These are phyloP conservation scores for Oxyura jamaicensis DNA, from an alignment of 2,113 vertebrate genomes.

Conservation along the genomic window DNA sequence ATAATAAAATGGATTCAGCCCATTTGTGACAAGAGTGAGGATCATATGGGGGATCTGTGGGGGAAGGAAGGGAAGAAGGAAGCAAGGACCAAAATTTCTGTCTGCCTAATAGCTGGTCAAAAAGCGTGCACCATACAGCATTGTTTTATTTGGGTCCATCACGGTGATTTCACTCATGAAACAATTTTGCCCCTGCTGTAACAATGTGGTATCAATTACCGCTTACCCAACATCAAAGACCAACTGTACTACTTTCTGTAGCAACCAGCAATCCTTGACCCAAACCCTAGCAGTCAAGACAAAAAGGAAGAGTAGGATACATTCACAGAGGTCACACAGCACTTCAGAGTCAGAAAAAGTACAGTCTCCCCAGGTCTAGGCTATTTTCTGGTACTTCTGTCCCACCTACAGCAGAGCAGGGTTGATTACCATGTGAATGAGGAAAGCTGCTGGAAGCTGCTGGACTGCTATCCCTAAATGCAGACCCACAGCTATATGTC, in stretches of 20 bases:
- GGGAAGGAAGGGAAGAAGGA: not conserved
- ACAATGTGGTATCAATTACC: too few relatives aligned
- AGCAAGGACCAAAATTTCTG: not conserved
- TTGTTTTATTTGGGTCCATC: not conserved
- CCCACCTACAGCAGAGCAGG: not conserved
- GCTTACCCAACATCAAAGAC: not conserved
- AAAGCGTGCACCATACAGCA: not conserved
- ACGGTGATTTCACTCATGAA: not conserved
- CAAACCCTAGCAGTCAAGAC: not conserved
- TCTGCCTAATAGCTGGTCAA: not conserved
- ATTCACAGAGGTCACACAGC: not conserved
- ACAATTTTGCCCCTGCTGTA: too few relatives aligned
- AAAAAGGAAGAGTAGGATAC: not conserved
- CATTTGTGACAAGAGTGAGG: not conserved
- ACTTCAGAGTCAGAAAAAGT: not conserved
- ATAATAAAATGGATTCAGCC: not conserved
- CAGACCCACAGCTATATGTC: not conserved
- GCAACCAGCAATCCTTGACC: not conserved
- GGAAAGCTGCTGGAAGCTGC: not conserved
- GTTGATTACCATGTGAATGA: not conserved
- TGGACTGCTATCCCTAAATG: not conserved
- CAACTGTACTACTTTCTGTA: not conserved
- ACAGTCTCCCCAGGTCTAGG: not conserved
- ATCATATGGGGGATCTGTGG: not conserved
- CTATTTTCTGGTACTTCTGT: not conserved